phyloP scores from a whole-genome alignment of 2,113 vertebrate species.

The Micronycteris hirsuta region DNA sequence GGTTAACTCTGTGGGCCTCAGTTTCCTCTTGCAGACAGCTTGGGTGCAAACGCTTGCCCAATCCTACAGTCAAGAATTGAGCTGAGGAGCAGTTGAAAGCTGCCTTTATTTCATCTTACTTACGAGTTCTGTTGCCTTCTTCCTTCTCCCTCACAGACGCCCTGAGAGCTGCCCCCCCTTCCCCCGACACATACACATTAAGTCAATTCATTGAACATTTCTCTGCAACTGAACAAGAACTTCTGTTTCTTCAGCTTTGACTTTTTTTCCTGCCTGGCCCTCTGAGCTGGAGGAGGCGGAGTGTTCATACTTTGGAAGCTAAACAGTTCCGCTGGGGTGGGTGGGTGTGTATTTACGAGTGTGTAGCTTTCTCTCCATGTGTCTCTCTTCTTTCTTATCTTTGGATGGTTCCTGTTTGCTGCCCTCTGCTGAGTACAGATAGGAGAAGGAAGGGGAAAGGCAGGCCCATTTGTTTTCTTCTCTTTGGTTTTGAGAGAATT shows the following conservation, averaged over 20 bases:
- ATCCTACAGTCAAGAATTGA: neutral
- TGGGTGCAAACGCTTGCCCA: neutral
- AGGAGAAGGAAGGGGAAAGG: constrained; percentile 36
- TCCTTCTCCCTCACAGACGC: neutral
- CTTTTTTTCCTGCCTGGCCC: constrained; percentile 57
- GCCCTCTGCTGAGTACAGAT: constrained; percentile 63
- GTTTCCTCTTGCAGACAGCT: neutral
- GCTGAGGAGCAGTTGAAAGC: neutral
- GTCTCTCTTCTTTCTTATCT: constrained; percentile 50
- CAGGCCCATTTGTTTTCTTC: neutral
- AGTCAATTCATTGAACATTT: constrained; percentile 47
- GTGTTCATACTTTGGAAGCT: constrained; percentile 68
- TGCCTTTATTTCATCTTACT: neutral
- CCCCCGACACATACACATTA: neutral
- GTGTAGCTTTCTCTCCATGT: constrained; percentile 57
- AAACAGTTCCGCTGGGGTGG: constrained; percentile 60
- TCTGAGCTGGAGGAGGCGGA: constrained; percentile 61
- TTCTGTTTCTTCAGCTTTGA: constrained; percentile 53
- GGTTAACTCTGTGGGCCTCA: neutral
- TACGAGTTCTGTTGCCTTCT: neutral
- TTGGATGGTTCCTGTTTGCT: constrained; percentile 52
- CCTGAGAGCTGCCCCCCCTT: neutral
- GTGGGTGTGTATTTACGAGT: constrained; percentile 70
- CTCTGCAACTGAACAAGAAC: constrained; percentile 65
- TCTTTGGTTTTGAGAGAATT: constrained; percentile 3